These are phyloP conservation scores for Grus americana DNA, from an alignment of 2,113 vertebrate genomes.

Conservation along the genomic window DNA sequence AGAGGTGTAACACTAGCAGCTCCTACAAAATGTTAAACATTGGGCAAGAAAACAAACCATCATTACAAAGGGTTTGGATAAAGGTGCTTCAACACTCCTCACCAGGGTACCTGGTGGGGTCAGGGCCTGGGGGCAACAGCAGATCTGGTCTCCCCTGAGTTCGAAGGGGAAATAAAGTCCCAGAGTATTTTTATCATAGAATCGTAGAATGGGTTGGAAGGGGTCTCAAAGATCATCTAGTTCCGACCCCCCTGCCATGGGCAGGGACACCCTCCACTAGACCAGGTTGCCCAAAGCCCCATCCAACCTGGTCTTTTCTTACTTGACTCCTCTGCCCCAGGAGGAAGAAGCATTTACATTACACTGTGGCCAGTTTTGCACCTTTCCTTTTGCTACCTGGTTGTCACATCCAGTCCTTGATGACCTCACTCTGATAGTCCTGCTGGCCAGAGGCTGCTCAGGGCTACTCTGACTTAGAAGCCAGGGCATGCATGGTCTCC, in stretches of 20 bases:
- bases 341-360: background rate
- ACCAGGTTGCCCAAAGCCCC: too few relatives aligned
- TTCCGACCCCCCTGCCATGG: too few relatives aligned
- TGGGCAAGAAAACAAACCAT: background rate
- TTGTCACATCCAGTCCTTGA: background rate
- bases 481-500: background rate
- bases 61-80: background rate
- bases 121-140: background rate
- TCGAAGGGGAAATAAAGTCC: background rate
- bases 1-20: background rate
- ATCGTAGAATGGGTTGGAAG: too few relatives aligned
- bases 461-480: background rate
- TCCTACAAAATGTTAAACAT: background rate
- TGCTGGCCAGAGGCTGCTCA: background rate
- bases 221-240: too few relatives aligned
- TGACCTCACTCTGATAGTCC: background rate
- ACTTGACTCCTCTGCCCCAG: background rate
- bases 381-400: background rate
- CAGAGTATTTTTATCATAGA: background rate
- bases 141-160: background rate
- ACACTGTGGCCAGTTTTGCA: background rate
- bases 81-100: background rate
- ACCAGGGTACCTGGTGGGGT: background rate
- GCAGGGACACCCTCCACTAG: too few relatives aligned
- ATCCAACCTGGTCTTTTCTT: background rate